phyloP scores from a whole-genome alignment of 2,888 invertebrate species.

The Isoperla grammatica region DNA sequence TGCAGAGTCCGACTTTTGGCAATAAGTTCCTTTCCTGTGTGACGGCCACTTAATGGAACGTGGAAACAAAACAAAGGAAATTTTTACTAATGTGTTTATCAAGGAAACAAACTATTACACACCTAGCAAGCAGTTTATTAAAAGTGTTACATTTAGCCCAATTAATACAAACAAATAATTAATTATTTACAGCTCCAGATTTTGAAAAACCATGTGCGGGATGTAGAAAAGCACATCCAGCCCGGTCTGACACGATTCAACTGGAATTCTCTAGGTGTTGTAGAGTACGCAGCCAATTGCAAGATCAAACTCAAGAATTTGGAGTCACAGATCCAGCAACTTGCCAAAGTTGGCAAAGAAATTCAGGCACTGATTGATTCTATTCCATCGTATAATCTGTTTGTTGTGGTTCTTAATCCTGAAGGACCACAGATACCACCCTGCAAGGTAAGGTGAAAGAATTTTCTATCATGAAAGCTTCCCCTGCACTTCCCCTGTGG shows the following conservation, averaged over 20 bases:
- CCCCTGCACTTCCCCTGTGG: no score
- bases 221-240: slow-evolving; percentile 68
- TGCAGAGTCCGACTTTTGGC: no score
- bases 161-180: no score
- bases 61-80: no score
- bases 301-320: slow-evolving; percentile 53
- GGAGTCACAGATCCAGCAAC: slow-evolving; percentile 60
- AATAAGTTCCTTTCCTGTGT: no score
- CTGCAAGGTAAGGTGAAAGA: slow-evolving; percentile 43
- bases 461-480: neutral
- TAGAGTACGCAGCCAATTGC: slow-evolving; percentile 61
- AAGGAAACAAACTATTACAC: no score
- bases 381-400: slow-evolving; percentile 54
- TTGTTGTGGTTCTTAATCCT: slow-evolving; percentile 33
- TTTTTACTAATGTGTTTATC: no score
- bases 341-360: slow-evolving; percentile 58
- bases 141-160: no score
- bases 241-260: slow-evolving; percentile 77
- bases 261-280: slow-evolving; percentile 81
- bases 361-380: slow-evolving; percentile 53
- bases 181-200: slow-evolving; percentile 51
- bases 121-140: no score
- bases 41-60: no score
- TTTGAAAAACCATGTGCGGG: slow-evolving; percentile 60
- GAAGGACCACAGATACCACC: slow-evolving; percentile 44